Conservation (phyloP, 2,888 invertebrate species). For the Chloroclysta siterata region DNA sequence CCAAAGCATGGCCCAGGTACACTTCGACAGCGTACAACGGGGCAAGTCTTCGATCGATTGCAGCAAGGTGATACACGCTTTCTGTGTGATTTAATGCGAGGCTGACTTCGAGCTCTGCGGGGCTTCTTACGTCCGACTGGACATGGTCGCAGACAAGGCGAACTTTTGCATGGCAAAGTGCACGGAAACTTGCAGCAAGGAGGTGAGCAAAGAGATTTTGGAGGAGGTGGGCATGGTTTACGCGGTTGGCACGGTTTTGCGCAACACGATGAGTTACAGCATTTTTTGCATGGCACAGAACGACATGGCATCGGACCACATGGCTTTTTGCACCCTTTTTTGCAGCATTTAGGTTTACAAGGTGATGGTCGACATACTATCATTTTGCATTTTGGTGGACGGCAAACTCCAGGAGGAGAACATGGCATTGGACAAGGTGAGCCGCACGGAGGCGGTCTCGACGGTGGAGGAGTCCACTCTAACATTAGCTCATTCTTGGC, state of each 20-base stretch:
- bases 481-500: constrained; percentile 77
- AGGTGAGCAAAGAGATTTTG: constrained; percentile 33
- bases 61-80: constrained; percentile 69
- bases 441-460: constrained; percentile 53
- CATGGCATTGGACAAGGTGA: constrained; percentile 51
- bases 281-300: constrained; percentile 48
- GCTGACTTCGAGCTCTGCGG: constrained; percentile 61
- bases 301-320: constrained; percentile 50
- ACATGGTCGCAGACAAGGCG: constrained; percentile 67
- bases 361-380: constrained; percentile 57
- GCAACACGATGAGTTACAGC: constrained; percentile 48
- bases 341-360: constrained; percentile 55
- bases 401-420: constrained; percentile 45
- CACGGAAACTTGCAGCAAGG: constrained; percentile 43
- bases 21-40: constrained; percentile 66
- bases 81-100: constrained; percentile 61
- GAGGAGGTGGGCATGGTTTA: constrained; percentile 36
- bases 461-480: constrained; percentile 77
- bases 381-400: constrained; percentile 64
- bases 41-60: constrained; percentile 63
- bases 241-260: constrained; percentile 44
- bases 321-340: constrained; percentile 52
- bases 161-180: constrained; percentile 56
- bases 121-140: constrained; percentile 60
- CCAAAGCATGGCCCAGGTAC: constrained; percentile 57